These are phyloP conservation scores for Tyrannus savana DNA, from an alignment of 2,113 vertebrate genomes.

Conservation along the genomic window DNA sequence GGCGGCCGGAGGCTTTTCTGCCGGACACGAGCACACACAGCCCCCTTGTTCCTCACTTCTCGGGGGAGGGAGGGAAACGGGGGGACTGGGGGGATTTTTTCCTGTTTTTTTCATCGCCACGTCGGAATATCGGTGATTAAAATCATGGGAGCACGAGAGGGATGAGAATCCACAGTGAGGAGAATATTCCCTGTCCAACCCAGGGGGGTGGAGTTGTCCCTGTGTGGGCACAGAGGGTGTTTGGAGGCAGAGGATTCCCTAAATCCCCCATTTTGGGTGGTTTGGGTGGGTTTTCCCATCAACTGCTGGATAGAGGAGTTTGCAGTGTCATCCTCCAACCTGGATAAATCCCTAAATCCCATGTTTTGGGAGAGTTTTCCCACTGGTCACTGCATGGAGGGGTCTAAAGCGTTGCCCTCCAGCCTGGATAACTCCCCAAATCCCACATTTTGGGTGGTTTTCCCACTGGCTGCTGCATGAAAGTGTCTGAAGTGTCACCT, in stretches of 20 bases:
- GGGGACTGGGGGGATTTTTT: background rate
- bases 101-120: background rate
- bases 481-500: fast-evolving
- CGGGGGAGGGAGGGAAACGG: background rate
- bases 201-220: fast-evolving
- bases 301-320: background rate
- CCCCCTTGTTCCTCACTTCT: background rate
- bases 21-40: slow-evolving; percentile 35
- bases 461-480: background rate
- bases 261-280: too few species aligned
- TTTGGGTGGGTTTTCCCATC: background rate
- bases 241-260: fast-evolving
- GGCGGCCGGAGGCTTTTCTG: background rate
- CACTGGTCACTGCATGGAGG: background rate
- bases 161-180: fast-evolving
- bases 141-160: fast-evolving
- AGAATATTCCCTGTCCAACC: background rate
- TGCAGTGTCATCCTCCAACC: too few species aligned
- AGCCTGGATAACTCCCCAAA: background rate
- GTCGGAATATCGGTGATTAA: background rate
- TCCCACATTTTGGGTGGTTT: background rate
- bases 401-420: background rate
- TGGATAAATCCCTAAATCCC: background rate
- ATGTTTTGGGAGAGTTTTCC: background rate
- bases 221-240: fast-evolving